A percentile compares a stretch with the other conserved stretches of the same genome.
Evolutionary conservation across 2,113 vertebrate species (phyloP).

Genomic region (Scopus umbretta): DNA sequence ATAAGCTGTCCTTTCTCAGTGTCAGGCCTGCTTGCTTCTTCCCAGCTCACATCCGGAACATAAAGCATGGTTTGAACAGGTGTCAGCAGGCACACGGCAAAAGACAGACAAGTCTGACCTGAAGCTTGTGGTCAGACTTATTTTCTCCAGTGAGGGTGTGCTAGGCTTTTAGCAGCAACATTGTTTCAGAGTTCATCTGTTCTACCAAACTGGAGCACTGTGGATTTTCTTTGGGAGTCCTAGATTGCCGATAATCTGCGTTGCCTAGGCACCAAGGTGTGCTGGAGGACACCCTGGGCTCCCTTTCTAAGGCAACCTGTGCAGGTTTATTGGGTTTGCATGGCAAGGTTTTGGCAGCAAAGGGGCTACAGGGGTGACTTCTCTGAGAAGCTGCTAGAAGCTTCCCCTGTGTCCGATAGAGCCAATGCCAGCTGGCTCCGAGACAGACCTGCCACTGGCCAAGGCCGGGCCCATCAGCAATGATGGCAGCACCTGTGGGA

Average conservation of each 20-base stretch:
- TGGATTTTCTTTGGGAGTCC: background rate
- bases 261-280: fast-evolving
- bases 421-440: too few relatives aligned
- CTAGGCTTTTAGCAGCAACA: background rate
- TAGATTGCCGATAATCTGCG: background rate
- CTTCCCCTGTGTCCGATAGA: too few relatives aligned
- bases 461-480: too few relatives aligned
- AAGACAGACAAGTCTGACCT: background rate
- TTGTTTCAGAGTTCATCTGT: background rate
- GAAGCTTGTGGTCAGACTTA: background rate
- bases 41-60: background rate
- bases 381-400: too few relatives aligned
- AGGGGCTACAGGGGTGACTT: background rate
- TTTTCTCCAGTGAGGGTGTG: background rate
- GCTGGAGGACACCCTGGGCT: background rate
- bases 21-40: background rate
- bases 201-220: background rate
- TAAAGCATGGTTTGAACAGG: background rate
- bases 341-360: background rate
- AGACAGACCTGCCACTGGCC: too few relatives aligned
- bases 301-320: background rate
- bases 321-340: background rate
- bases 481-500: too few relatives aligned
- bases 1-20: background rate
- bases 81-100: background rate